Evolutionary conservation across 2,113 vertebrate genomes (phyloP).

Genomic region (Upupa epops): DNA sequence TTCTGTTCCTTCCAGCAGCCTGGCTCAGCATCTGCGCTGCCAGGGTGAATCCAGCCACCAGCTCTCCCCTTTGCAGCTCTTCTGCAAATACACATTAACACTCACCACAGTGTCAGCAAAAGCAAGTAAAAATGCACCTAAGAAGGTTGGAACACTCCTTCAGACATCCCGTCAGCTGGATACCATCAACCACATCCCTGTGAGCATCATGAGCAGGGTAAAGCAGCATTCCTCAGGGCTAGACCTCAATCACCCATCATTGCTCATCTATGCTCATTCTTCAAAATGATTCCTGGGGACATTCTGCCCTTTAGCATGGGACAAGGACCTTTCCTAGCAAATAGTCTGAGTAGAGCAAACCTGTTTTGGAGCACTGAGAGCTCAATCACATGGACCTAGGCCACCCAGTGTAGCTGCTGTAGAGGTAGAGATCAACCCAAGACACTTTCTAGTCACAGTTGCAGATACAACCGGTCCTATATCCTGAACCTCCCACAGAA

Average conservation of each 20-base stretch:
- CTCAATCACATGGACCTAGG: not conserved
- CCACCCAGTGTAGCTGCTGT: not conserved
- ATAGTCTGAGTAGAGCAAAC: not conserved
- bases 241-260: not conserved
- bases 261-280: not conserved
- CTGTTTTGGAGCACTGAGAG: rapidly evolving
- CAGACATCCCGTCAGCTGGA: not conserved
- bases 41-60: not conserved
- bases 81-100: not conserved
- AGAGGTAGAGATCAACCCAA: not conserved
- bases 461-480: not conserved
- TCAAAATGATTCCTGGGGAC: not conserved
- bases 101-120: not conserved
- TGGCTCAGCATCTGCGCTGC: not conserved
- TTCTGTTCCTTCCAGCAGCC: not conserved
- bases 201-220: rapidly evolving
- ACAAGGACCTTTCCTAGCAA: not conserved
- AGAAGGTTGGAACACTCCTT: not conserved
- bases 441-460: not conserved
- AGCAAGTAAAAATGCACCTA: not conserved
- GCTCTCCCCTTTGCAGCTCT: not conserved
- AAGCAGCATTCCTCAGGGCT: not conserved
- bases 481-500: not conserved
- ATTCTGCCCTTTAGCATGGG: not conserved
- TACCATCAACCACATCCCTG: not conserved